Evolutionary conservation across 2,888 invertebrate genomes (phyloP).

Genomic region (Folsomia candida): DNA sequence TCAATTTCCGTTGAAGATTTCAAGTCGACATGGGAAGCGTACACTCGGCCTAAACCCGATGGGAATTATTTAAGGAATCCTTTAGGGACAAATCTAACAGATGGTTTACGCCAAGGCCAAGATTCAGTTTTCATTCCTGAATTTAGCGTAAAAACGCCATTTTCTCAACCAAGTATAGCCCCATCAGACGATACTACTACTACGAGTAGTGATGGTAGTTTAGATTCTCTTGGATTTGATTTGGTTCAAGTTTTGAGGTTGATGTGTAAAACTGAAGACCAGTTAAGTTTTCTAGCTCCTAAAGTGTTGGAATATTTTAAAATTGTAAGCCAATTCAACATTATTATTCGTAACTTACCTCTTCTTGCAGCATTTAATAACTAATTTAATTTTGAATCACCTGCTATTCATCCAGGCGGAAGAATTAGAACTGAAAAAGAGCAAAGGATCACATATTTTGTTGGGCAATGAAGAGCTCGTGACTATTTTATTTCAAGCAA

Average conservation of each 20-base stretch:
- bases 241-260: constrained; percentile 40
- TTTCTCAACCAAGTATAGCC: not conserved
- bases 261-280: constrained; percentile 44
- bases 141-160: not conserved
- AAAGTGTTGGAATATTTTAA: constrained; percentile 43
- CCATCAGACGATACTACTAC: constrained; percentile 12
- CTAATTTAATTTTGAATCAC: too few relatives aligned
- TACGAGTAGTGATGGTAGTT: constrained; percentile 24
- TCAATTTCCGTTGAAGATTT: constrained; percentile 43
- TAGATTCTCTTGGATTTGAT: constrained; percentile 40
- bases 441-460: constrained; percentile 36
- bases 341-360: too few relatives aligned
- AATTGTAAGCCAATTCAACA: constrained; percentile 20
- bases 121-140: not conserved
- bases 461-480: constrained; percentile 48
- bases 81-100: not conserved
- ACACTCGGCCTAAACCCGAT: constrained; percentile 30
- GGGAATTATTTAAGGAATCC: not conserved
- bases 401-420: constrained; percentile 48
- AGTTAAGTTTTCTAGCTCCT: constrained; percentile 44
- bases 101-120: not conserved
- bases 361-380: too few relatives aligned
- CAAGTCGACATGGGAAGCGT: constrained; percentile 41
- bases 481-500: constrained; percentile 37
- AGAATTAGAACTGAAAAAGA: constrained; percentile 40